These are phyloP conservation scores for Augochlorella aurata DNA, from an alignment of 2,888 invertebrate species.

Conservation along the genomic window DNA sequence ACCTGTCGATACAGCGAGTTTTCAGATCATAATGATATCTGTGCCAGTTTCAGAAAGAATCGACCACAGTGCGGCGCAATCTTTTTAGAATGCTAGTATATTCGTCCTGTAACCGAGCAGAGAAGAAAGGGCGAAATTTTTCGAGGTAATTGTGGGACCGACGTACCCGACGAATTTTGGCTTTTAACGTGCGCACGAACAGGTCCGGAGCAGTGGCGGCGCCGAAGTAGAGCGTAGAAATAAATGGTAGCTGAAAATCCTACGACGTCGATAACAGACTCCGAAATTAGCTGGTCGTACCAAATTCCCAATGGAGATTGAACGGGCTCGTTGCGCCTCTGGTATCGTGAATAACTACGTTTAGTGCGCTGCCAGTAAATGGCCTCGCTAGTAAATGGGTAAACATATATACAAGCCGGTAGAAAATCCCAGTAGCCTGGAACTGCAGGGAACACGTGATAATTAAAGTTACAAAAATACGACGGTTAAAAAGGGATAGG, in stretches of 20 bases:
- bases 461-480: constrained; percentile 70
- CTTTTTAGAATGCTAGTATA: background rate
- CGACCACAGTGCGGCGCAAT: background rate
- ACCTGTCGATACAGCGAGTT: too few species aligned
- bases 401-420: constrained; percentile 41
- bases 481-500: constrained; percentile 39
- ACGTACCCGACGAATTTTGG: constrained; percentile 21
- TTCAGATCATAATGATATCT: too few species aligned
- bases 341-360: constrained; percentile 71
- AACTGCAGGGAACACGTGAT: constrained; percentile 67
- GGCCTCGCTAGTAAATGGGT: constrained; percentile 64
- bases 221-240: constrained; percentile 59
- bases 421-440: constrained; percentile 67
- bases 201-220: constrained; percentile 2
- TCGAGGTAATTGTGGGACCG: background rate
- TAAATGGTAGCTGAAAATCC: constrained; percentile 69
- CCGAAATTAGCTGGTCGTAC: constrained; percentile 69
- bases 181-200: constrained; percentile 9
- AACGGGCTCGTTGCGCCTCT: constrained; percentile 68
- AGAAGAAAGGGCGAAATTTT: background rate
- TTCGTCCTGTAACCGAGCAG: background rate
- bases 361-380: constrained; percentile 66
- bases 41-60: background rate
- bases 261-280: constrained; percentile 71
- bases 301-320: constrained; percentile 71